Conservation (phyloP, 2,888 invertebrate species). For the Ametastegia equiseti region DNA sequence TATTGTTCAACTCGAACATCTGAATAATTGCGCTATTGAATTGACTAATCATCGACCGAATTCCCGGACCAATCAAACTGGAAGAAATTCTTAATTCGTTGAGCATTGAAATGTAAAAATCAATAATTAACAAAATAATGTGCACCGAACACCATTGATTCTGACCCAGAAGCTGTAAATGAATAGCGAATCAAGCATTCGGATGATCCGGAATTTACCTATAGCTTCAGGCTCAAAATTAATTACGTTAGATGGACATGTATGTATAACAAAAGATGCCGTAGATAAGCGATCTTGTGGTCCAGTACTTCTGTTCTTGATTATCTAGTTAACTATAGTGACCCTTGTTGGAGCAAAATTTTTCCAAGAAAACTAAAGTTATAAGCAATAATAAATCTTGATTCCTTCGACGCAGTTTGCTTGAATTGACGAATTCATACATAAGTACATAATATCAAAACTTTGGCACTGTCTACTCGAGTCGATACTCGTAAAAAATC, state of each 20-base stretch:
- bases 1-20: not conserved
- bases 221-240: too few relatives aligned
- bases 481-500: conserved; percentile 13
- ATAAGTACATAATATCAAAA: conserved; percentile 10
- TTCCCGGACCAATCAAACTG: not conserved
- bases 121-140: not conserved
- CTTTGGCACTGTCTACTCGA: conserved; percentile 32
- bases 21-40: conserved; percentile 4
- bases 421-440: not conserved
- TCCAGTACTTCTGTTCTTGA: not conserved
- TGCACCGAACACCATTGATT: too few relatives aligned
- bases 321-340: not conserved
- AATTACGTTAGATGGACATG: not conserved
- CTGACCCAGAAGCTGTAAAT: too few relatives aligned
- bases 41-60: conserved; percentile 1
- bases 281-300: not conserved
- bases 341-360: not conserved
- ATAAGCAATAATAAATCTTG: not conserved
- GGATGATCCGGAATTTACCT: too few relatives aligned
- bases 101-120: not conserved
- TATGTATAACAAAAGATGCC: not conserved
- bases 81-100: not conserved
- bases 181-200: too few relatives aligned
- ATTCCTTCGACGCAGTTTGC: not conserved
- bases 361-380: not conserved